These are phyloP conservation scores for Neuroterus valhalla DNA, from an alignment of 1,140 invertebrate genomes.

Conservation along the genomic window DNA sequence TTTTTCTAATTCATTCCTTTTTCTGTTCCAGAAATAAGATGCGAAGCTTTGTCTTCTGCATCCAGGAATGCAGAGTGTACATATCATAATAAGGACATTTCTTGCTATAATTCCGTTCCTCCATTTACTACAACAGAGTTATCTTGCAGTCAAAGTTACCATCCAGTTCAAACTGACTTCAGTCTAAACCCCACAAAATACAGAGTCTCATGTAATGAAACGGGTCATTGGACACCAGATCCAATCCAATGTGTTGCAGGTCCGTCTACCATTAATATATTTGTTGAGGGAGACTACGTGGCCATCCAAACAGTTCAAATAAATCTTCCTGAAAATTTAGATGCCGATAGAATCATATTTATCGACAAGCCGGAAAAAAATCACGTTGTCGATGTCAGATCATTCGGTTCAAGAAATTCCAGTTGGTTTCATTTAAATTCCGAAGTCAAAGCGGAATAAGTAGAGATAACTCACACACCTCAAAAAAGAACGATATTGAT, in stretches of 20 bases:
- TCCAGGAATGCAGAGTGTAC: slow-evolving; percentile 55
- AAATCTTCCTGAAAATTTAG: slow-evolving; percentile 38
- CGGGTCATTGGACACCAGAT: slow-evolving; percentile 65
- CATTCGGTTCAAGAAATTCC: not conserved
- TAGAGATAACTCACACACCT: slow-evolving; percentile 32
- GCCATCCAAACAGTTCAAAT: slow-evolving; percentile 22
- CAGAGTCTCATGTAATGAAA: slow-evolving; percentile 58
- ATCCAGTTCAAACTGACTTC: slow-evolving; percentile 45
- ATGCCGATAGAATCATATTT: slow-evolving; percentile 39
- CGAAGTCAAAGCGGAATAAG: not conserved
- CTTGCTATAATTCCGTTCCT: slow-evolving; percentile 52
- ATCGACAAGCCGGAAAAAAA: slow-evolving; percentile 30
- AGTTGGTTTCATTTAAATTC: too few species aligned
- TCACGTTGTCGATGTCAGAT: slow-evolving; percentile 41
- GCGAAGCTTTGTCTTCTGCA: slow-evolving; percentile 52
- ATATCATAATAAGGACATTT: slow-evolving; percentile 43
- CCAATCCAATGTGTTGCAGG: slow-evolving; percentile 70
- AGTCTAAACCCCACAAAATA: slow-evolving; percentile 38
- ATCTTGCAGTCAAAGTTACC: slow-evolving; percentile 61
- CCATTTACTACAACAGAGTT: slow-evolving; percentile 55
- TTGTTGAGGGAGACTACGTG: slow-evolving; percentile 51
- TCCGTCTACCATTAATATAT: slow-evolving; percentile 62
- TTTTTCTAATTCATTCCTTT: not conserved
- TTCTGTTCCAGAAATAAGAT: slow-evolving; percentile 62
- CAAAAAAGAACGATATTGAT: not conserved